Evolutionary conservation across 2,888 invertebrate species (phyloP).

Genomic region (Conomelus anceps): DNA sequence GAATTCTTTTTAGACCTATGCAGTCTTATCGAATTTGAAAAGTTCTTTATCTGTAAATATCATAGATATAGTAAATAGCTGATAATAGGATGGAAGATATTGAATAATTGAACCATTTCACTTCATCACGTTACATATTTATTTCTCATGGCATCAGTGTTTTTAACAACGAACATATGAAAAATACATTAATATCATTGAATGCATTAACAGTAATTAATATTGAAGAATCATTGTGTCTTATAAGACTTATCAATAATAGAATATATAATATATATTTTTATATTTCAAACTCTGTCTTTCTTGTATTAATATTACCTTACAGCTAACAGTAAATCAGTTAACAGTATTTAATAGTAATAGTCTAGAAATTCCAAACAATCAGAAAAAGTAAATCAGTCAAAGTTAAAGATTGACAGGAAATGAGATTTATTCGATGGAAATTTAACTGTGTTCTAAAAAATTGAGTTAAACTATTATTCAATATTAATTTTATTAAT

Average conservation of each 20-base stretch:
- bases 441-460: too few species aligned
- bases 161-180: background rate
- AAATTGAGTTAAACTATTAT: too few species aligned
- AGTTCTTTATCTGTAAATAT: too few species aligned
- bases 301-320: background rate
- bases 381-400: background rate
- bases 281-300: background rate
- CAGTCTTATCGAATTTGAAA: too few species aligned
- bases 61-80: too few species aligned
- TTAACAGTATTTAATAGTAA: background rate
- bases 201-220: background rate
- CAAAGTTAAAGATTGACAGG: too few species aligned
- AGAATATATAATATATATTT: background rate
- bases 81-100: too few species aligned
- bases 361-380: background rate
- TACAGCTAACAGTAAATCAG: background rate
- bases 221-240: background rate
- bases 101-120: background rate
- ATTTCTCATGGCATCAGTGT: background rate
- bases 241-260: background rate
- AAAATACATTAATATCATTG: background rate
- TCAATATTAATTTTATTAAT: too few species aligned
- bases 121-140: background rate
- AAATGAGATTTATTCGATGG: too few species aligned
- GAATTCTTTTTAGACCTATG: too few species aligned